phyloP scores from a whole-genome alignment of 2,888 invertebrate genomes.

The Uloborus plumipes region DNA sequence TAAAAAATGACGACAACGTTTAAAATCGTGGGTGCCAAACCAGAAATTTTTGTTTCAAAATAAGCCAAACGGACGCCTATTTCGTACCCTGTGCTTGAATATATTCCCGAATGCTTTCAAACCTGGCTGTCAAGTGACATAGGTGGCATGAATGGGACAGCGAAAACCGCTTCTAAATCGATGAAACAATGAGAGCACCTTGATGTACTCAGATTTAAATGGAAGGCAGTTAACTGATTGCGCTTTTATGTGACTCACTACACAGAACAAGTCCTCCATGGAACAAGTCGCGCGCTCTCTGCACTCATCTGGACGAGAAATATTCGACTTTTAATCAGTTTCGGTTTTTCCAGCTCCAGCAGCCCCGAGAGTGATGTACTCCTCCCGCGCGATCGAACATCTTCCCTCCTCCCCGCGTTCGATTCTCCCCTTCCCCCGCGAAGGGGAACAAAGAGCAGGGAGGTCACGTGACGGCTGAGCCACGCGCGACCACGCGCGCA shows the following conservation, averaged over 20 bases:
- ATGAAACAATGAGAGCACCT: not conserved
- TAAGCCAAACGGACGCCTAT: too few species aligned
- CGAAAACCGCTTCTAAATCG: too few species aligned
- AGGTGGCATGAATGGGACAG: too few species aligned
- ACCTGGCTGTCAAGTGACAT: too few species aligned
- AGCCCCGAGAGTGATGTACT: not conserved
- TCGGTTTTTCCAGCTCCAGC: constrained; percentile 1
- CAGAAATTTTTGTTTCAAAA: too few species aligned
- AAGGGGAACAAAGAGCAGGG: constrained; percentile 30
- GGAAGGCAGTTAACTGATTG: not conserved
- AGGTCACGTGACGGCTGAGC: constrained; percentile 49
- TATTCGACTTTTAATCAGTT: constrained; percentile 4
- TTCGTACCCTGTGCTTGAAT: too few species aligned
- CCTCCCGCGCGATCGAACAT: constrained; percentile 31
- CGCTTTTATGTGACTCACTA: too few species aligned
- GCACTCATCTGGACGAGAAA: not conserved
- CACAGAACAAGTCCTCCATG: too few species aligned
- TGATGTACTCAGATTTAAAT: not conserved
- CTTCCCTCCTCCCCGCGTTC: not conserved
- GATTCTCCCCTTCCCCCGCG: constrained; percentile 2
- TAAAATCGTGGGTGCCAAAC: too few species aligned
- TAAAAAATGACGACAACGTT: too few species aligned
- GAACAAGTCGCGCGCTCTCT: too few species aligned
- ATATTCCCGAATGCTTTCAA: too few species aligned
- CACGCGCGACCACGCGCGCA: constrained; percentile 56